These are phyloP conservation scores for Arenicola marina DNA, from an alignment of 2,888 invertebrate species.

Conservation along the genomic window DNA sequence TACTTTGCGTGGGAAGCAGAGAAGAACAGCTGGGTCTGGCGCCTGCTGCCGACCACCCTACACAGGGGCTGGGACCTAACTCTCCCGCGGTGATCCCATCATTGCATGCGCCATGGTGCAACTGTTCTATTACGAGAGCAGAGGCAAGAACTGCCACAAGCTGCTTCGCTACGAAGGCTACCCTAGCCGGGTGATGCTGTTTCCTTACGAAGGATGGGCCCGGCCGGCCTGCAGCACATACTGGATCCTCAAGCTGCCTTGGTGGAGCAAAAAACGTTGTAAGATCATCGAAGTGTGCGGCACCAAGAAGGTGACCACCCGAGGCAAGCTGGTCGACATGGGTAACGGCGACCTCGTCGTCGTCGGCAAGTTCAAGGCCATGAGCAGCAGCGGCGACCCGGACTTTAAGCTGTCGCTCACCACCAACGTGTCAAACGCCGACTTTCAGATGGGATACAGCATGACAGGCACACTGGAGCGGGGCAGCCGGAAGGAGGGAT, in stretches of 20 bases:
- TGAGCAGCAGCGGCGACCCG: conserved; percentile 26
- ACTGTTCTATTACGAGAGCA: conserved; percentile 76
- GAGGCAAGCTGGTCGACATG: conserved; percentile 79
- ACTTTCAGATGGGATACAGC: conserved; percentile 88
- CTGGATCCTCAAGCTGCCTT: conserved; percentile 83
- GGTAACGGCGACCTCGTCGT: conserved; percentile 78
- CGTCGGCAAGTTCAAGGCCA: conserved; percentile 74
- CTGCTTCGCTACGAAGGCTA: conserved; percentile 80
- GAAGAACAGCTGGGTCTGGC: too few relatives aligned
- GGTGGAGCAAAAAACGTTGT: conserved; percentile 84
- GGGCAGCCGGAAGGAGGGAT: conserved; percentile 74
- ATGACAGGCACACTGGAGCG: conserved; percentile 85
- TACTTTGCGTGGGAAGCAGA: too few relatives aligned
- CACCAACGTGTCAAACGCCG: conserved; percentile 81
- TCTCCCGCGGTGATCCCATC: too few relatives aligned
- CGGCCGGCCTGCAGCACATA: conserved; percentile 83
- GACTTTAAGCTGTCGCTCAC: conserved; percentile 72
- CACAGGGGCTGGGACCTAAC: too few relatives aligned
- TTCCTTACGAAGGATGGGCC: conserved; percentile 88
- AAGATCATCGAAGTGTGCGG: conserved; percentile 84
- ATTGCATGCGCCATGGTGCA: conserved; percentile 67
- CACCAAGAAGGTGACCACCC: conserved; percentile 75
- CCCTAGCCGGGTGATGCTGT: conserved; percentile 81
- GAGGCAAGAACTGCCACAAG: conserved; percentile 82
- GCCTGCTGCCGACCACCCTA: too few relatives aligned